phyloP scores from a whole-genome alignment of 2,797 vertebrate genomes.

The Chaetophractus vellerosus region DNA sequence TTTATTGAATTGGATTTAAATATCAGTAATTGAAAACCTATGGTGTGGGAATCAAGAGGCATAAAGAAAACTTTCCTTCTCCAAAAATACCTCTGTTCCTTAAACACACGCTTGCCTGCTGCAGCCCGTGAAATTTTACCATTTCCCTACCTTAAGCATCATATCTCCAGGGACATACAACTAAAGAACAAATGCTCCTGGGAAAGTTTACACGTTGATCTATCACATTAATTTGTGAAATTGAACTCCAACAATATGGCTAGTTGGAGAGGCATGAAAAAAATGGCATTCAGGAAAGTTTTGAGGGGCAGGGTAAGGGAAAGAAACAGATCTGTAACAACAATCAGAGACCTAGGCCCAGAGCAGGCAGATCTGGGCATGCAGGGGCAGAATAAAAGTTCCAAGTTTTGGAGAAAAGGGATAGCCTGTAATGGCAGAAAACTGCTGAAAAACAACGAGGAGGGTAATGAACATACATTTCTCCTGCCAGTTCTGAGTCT shows the following conservation, averaged over 20 bases:
- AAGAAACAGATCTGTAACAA: background rate
- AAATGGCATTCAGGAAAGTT: background rate
- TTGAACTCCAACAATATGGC: background rate
- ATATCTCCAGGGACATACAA: background rate
- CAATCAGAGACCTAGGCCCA: background rate
- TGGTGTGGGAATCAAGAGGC: background rate
- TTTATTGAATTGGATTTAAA: slow-evolving; percentile 31
- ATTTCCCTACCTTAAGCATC: background rate
- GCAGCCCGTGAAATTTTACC: background rate
- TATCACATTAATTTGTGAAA: slow-evolving; percentile 17
- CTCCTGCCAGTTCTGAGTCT: slow-evolving; percentile 40
- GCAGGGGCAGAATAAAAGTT: background rate
- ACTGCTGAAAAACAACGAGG: background rate
- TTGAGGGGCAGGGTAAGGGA: background rate
- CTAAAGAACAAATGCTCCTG: background rate
- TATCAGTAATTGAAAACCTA: background rate
- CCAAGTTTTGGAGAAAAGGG: background rate
- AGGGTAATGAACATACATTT: background rate
- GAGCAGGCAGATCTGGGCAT: background rate
- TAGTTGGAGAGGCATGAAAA: background rate
- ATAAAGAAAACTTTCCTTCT: slow-evolving; percentile 28
- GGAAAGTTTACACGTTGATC: background rate
- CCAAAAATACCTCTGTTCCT: background rate
- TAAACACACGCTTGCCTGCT: background rate
- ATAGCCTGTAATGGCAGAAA: background rate